These are phyloP conservation scores for Luehdorfia chinensis DNA, from an alignment of 1,140 invertebrate genomes.

Conservation along the genomic window DNA sequence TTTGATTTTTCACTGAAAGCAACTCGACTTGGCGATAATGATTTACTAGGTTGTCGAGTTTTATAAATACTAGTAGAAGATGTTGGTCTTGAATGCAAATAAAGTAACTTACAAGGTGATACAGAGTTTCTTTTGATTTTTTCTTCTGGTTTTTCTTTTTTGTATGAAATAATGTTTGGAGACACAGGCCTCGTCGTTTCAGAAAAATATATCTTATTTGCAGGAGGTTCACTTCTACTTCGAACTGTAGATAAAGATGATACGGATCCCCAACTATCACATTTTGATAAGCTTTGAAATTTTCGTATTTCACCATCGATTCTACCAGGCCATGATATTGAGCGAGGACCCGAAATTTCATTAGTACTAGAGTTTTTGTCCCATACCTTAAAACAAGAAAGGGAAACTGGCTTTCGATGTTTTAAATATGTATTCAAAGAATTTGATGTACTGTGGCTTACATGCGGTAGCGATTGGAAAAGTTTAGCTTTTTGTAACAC, in stretches of 20 bases:
- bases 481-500: constrained; percentile 81
- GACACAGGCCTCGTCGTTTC: constrained; percentile 69
- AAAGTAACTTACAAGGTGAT: constrained; percentile 58
- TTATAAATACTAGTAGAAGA: constrained; percentile 53
- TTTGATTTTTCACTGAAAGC: constrained; percentile 26
- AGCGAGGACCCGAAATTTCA: constrained; percentile 46
- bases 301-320: constrained; percentile 58
- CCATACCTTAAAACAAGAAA: constrained; percentile 84
- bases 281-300: constrained; percentile 60
- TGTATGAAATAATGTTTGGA: constrained; percentile 46
- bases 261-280: constrained; percentile 54
- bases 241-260: constrained; percentile 60
- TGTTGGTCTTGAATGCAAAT: constrained; percentile 49
- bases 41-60: constrained; percentile 20
- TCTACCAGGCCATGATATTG: constrained; percentile 72
- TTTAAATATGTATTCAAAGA: constrained; percentile 80
- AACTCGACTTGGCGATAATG: constrained; percentile 43
- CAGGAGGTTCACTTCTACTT: constrained; percentile 77
- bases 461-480: constrained; percentile 76
- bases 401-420: constrained; percentile 83
- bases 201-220: constrained; percentile 70
- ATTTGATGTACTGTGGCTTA: constrained; percentile 69
- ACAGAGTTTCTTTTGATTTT: constrained; percentile 28
- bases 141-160: constrained; percentile 26
- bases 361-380: constrained; percentile 75